These are phyloP conservation scores for Caenorhabditis virilis DNA, from an alignment of 2,888 invertebrate species.

Conservation along the genomic window DNA sequence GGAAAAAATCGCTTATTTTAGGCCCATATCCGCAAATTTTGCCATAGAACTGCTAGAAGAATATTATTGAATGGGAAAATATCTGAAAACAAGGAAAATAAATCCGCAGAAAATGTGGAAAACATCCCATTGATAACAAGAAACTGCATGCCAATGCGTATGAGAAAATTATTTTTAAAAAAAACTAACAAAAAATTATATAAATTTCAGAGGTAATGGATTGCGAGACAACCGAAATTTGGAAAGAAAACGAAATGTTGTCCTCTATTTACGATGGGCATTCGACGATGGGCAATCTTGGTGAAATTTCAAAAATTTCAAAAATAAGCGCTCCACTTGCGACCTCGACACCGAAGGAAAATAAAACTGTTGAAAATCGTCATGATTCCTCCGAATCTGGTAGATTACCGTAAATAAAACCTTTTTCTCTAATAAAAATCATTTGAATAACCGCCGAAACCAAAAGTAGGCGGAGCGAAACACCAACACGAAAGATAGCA, in stretches of 20 bases:
- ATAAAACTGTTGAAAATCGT: neutral
- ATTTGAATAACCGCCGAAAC: neutral
- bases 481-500: conserved; percentile 1
- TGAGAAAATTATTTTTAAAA: conserved; percentile 43
- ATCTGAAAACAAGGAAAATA: neutral
- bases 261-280: no score
- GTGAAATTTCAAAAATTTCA: no score
- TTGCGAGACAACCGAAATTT: conserved; percentile 19
- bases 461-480: conserved; percentile 8
- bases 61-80: neutral
- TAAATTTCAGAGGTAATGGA: conserved; percentile 19
- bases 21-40: conserved; percentile 9
- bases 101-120: conserved; percentile 9
- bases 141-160: conserved; percentile 37
- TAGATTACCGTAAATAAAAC: no score
- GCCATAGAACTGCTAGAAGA: conserved; percentile 12
- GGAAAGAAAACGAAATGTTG: conserved; percentile 7
- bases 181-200: conserved; percentile 26
- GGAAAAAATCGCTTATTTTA: conserved; percentile 2
- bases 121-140: conserved; percentile 23
- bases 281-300: no score
- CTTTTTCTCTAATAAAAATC: no score
- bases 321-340: neutral
- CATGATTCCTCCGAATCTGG: no score
- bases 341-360: neutral